Base-by-base conservation (phyloP, 2,113 vertebrate species). In the Menura novaehollandiae region DNA sequence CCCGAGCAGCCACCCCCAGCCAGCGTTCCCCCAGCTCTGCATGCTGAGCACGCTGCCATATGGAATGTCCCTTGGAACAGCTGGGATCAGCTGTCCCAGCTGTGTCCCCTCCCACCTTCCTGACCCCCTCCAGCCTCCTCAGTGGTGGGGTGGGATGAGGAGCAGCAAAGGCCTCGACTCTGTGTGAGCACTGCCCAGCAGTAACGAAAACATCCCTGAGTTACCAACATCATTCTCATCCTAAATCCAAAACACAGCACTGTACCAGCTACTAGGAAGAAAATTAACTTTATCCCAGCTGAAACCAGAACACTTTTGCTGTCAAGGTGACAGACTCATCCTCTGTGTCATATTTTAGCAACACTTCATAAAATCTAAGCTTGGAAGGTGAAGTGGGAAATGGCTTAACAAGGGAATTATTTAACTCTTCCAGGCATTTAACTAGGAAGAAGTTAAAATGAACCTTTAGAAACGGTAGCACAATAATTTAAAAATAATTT, bases 291-390 rank as follows among this genome's bases (percentile, higher is more conserved):
- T 71, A 46, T 63, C 63, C 77, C 56, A 64, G 55, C 56, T 20
- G 41, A 86, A 91, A 73, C 75, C 56, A 69, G 69, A 49, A 58
- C 56, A 69, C 56, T 92, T 97, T 81, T 90, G 62, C 93, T 97
- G 84, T 88, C 82, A 96, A 96, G 83, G 89, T 84, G 79, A 97
- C 88, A 89, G 78, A 94, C 92, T 96, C 78, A 88, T 72, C 72
- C 75, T 96, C 46, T 77, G 33, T 94, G 73, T 60, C 30, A 0
- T 68, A 73, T 74, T 93, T 92, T 73, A 88, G 76, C 89, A 78
- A 85, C 68, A 85, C 39, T 87, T 89, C 72, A 86, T 91, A 90
- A 88, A 94, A 92, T 89, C 76, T 75, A 74, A 85, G 80, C 51
- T 89, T 73, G 89, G 41, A 88, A 88, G 24, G 72, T 71, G 18